Base-by-base conservation (phyloP, 2,888 invertebrate species). In the Empis stercorea region DNA sequence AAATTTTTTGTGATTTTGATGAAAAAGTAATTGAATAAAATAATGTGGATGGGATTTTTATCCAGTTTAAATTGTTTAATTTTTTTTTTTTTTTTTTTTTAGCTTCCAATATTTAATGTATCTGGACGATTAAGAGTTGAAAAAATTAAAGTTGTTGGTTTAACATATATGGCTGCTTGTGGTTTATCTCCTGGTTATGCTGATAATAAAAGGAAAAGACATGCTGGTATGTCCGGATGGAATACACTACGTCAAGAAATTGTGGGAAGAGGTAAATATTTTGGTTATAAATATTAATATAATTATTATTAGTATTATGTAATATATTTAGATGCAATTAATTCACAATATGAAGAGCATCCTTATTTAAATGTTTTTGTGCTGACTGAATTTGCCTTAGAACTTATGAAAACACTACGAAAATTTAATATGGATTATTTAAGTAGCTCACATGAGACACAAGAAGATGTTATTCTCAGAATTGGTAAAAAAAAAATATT, bases 81-180 rank as follows among this genome's bases (percentile, higher is more conserved):
- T 27, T 27, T 27, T 6, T 27, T 9, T 7, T 27, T 7, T 27
- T 6, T 27, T 7, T 27, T 7, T 6, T 7, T 6, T 7, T 7
- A 27, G 23, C 23, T 27, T 7, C 4, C 23, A 27, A 27, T 27
- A 9, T 27, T 6, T 9, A 9, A 2, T n/a, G n/a, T n/a, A n/a
- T n/a, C n/a, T 27, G 23, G 23, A 7, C 5, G 2, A 27, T 27
- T 27, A 7, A 76, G 79, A 57, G 81, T 94, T 4, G 93, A 94
- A 65, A 94, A 94, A 69, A 93, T 94, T 27, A 94, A 94, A 72
- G 82, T 93, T 49, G 88, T 91, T 27, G 89, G 89, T 51, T 87
- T 86, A 74, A 92, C 92, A 0, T 94, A 92, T 61, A 92, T 94
- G 92, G 92, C 91, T 2, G 93, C 91, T 1, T 86, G 87, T 59